Percentiles rank a stretch among this genome's conserved stretches.
Evolutionary conservation across 2,888 invertebrate species (phyloP).

Genomic region (Diploptera punctata): DNA sequence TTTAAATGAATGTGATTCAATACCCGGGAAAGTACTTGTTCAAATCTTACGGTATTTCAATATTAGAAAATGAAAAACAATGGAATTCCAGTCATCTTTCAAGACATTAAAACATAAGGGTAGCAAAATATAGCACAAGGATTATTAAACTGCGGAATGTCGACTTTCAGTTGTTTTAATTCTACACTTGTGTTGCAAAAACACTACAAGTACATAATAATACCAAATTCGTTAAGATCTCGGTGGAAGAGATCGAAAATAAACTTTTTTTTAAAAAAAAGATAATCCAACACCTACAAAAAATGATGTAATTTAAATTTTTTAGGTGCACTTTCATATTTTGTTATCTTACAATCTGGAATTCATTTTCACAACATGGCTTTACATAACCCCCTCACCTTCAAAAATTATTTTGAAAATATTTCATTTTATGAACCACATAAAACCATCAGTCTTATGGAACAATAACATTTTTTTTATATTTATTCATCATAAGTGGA

Average conservation of each 20-base stretch:
- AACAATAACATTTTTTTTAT: background rate
- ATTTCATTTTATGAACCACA: conserved; percentile 3
- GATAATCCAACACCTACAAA: conserved; percentile 35
- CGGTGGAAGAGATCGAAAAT: conserved; percentile 18
- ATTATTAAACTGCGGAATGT: conserved; percentile 48
- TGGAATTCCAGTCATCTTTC: conserved; percentile 21
- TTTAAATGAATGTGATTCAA: conserved; percentile 14
- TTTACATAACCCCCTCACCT: conserved; percentile 20
- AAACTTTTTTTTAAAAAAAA: conserved; percentile 17
- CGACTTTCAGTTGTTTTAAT: conserved; percentile 44
- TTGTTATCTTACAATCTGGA: conserved; percentile 13
- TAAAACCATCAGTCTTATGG: background rate
- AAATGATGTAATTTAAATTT: conserved; percentile 14
- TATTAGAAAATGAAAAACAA: conserved; percentile 2
- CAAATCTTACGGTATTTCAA: background rate
- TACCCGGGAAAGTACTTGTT: conserved; percentile 1
- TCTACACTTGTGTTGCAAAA: conserved; percentile 36
- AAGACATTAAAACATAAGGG: conserved; percentile 25
- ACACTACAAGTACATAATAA: conserved; percentile 29
- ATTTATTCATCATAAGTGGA: background rate
- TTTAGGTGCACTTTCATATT: conserved; percentile 23
- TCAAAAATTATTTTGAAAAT: conserved; percentile 19
- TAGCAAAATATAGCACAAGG: conserved; percentile 24
- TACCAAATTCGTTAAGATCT: conserved; percentile 24
- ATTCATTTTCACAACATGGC: background rate